phyloP scores from a whole-genome alignment of 1,140 invertebrate genomes.

The Maniola jurtina region DNA sequence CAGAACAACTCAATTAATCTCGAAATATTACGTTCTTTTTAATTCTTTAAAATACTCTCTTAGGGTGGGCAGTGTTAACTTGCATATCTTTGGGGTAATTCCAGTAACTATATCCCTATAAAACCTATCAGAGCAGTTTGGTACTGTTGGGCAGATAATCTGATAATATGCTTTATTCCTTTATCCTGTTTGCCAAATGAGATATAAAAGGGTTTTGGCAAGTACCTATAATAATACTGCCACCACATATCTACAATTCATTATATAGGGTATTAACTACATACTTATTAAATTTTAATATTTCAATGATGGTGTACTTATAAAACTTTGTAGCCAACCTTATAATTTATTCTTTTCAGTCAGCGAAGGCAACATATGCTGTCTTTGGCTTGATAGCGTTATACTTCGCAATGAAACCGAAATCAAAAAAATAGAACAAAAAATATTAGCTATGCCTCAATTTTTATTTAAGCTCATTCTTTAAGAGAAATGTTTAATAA shows the following conservation, averaged over 20 bases:
- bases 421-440: slow-evolving; percentile 76
- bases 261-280: too few relatives aligned
- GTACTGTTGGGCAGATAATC: too few relatives aligned
- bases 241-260: too few relatives aligned
- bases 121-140: too few relatives aligned
- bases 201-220: too few relatives aligned
- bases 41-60: too few relatives aligned
- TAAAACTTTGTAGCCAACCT: not conserved
- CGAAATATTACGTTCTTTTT: not conserved
- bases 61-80: too few relatives aligned
- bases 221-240: too few relatives aligned
- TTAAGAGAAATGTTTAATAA: slow-evolving; percentile 45
- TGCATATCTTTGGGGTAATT: too few relatives aligned
- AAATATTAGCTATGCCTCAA: slow-evolving; percentile 32
- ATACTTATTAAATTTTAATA: not conserved
- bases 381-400: slow-evolving; percentile 79
- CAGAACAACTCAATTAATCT: not conserved
- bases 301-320: not conserved
- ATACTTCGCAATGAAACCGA: slow-evolving; percentile 81
- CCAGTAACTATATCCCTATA: too few relatives aligned
- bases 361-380: slow-evolving; percentile 82
- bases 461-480: slow-evolving; percentile 40
- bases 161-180: too few relatives aligned
- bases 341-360: slow-evolving; percentile 69
- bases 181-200: too few relatives aligned